phyloP scores from a whole-genome alignment of 1,140 invertebrate species.

The Cydia strobilella region DNA sequence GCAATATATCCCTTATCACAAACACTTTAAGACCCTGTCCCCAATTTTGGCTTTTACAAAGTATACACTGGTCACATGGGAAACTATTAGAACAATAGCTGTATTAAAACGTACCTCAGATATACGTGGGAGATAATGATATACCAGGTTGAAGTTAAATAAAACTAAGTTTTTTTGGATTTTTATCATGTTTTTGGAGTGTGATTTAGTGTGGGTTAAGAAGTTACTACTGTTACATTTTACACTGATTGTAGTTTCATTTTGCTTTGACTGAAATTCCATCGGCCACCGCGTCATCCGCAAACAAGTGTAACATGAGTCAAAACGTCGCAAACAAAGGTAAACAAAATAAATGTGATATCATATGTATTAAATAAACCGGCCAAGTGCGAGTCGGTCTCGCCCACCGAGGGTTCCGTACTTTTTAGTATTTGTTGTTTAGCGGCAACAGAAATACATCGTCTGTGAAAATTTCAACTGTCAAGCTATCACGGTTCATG shows the following conservation, averaged over 20 bases:
- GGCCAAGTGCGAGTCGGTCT: too few relatives aligned
- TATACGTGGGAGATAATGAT: slow-evolving; percentile 25
- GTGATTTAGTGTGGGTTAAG: slow-evolving; percentile 10
- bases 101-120: slow-evolving; percentile 20
- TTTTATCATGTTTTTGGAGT: slow-evolving; percentile 12
- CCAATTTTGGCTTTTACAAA: slow-evolving; percentile 4
- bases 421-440: too few relatives aligned
- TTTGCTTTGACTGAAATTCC: too few relatives aligned
- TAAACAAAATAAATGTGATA: too few relatives aligned
- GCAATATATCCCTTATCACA: background rate
- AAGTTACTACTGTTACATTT: slow-evolving; percentile 16
- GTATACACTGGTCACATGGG: slow-evolving; percentile 50
- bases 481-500: too few relatives aligned
- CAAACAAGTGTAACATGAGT: too few relatives aligned
- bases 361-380: too few relatives aligned
- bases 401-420: too few relatives aligned
- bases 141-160: background rate
- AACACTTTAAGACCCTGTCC: background rate
- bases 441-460: too few relatives aligned
- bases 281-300: too few relatives aligned
- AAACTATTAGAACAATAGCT: slow-evolving; percentile 55
- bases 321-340: too few relatives aligned
- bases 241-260: slow-evolving; percentile 33
- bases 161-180: slow-evolving; percentile 27
- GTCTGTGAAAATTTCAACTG: too few relatives aligned